Evolutionary conservation across 1,140 invertebrate genomes (phyloP), one percentile per base, ranked within the genome.

Genomic region (Temnothorax nylanderi): DNA sequence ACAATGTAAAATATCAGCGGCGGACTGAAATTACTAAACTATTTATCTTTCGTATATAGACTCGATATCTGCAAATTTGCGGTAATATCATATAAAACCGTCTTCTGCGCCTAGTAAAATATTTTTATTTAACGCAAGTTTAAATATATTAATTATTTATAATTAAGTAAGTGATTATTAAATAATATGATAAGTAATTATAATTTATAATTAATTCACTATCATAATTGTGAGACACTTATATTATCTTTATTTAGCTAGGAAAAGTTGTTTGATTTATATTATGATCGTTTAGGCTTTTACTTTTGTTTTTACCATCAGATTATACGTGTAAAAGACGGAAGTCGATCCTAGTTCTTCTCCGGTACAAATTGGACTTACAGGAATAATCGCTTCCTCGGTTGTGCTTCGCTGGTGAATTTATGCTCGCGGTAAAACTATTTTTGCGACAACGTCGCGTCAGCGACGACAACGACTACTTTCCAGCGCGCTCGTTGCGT

Each of bases 401-500:
- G 44, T 21, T 13, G 49, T 32, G 54, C 54, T 26, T 41, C 37
- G 64, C 49, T 41, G 13, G 21, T 32, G 41, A 54, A 75, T 77
- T 85, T 78, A 44, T 58, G 16, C 16, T n/a, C 34, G 62, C 58
- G 82, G 32, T 65, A 44, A 78, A 85, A 85, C 74, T 85, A 85
- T 85, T 85, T 85, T 85, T 85, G 82, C 82, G 51, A 77, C 82
- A 54, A 65, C 34, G 21, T 41, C 54, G 64, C 67, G 16, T 62
- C 81, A 32, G 11, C 72, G 58, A 11, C 26, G 32, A 74, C 67
- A n/a, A 84, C 60, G 77, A 67, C 49, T 34, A 62, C 67, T 41
- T 74, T 58, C 49, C 47, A 26, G 11, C 13, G 69, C 11, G 54
- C 11, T n/a, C 26, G 77, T 54, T 54, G 77, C 51, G 34, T 81